Base-by-base conservation (phyloP, 2,888 invertebrate species). In the Ectropis crepuscularia region DNA sequence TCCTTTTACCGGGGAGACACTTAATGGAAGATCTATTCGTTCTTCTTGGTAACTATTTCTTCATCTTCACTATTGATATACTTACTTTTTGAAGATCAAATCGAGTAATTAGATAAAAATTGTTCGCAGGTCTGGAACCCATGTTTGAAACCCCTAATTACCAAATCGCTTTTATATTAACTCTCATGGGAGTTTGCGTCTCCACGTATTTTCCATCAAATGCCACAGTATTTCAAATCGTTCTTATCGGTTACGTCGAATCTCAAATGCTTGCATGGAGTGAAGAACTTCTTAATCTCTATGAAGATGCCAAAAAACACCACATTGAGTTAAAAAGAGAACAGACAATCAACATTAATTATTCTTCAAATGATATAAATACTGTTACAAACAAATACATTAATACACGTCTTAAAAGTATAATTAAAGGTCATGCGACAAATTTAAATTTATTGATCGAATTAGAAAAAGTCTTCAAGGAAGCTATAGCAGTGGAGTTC, bases 121-220 rank as follows among this genome's bases (percentile, higher is more conserved):
- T 16, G 16, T 41, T 38, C 5, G 10, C 51, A 51, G 51, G 51
- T 41, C 64, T 86, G 0, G 81, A 85, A 45, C 86, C 86, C 5
- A 82, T 82, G 75, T 67, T 70, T 5, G 77, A 83, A 50, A 72
- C 82, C 5, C 86, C 86, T 0, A 82, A 86, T 65, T 86, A 77
- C 53, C 81, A 86, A 41, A 51, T 51, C 6, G 51, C 51, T 6
- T 41, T 51, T 16, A 9, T 51, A 41, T 10, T 51, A 16, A 16
- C 39, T 1, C 16, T 41, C 6, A 51, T 51, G 51, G 16, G 51
- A 5, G 41, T 41, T 10, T 51, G 12, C 5, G 41, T 51, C 5
- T 1, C 41, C 8, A 39, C 41, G n/a, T 51, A 51, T 28, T 51
- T 41, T 16, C 51, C 51, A 10, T 41, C 51, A 5, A 51, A 51